Evolutionary conservation across 2,888 invertebrate genomes (phyloP).

Genomic region (Cephus spinipes): DNA sequence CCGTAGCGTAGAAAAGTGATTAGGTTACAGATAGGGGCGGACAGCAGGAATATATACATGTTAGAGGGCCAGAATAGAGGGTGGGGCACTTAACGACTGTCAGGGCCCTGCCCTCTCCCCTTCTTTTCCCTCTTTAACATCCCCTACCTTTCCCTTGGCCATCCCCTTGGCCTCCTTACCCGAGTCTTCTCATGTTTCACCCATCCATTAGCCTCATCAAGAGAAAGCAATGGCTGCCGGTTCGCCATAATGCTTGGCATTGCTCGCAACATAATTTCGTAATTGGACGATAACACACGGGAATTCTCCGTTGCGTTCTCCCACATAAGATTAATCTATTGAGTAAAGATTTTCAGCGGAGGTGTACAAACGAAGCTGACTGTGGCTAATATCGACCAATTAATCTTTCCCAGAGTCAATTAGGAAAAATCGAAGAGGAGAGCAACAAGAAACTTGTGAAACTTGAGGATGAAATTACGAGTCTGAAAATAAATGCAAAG

Average conservation of each 20-base stretch:
- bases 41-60: slow-evolving; percentile 11
- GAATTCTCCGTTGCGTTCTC: slow-evolving; percentile 20
- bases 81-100: slow-evolving; percentile 62
- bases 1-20: slow-evolving; percentile 56
- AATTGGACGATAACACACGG: slow-evolving; percentile 50
- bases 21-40: slow-evolving; percentile 55
- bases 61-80: slow-evolving; percentile 8
- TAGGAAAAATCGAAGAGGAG: slow-evolving; percentile 48
- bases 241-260: slow-evolving; percentile 35
- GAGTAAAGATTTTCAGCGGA: background rate
- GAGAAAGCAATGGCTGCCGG: slow-evolving; percentile 55
- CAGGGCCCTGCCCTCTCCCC: slow-evolving; percentile 59
- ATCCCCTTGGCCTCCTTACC: slow-evolving; percentile 23
- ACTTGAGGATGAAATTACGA: slow-evolving; percentile 56
- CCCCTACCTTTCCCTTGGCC: background rate
- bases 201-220: slow-evolving; percentile 66
- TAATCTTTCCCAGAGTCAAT: slow-evolving; percentile 45
- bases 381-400: background rate
- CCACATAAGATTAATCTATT: background rate
- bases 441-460: slow-evolving; percentile 51
- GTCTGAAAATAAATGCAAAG: slow-evolving; percentile 55
- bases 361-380: background rate
- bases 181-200: slow-evolving; percentile 60
- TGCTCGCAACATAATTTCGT: slow-evolving; percentile 50
- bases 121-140: slow-evolving; percentile 40